Evolutionary conservation across 2,797 vertebrate species (phyloP).

Genomic region (Hapalemur alaotrensis): DNA sequence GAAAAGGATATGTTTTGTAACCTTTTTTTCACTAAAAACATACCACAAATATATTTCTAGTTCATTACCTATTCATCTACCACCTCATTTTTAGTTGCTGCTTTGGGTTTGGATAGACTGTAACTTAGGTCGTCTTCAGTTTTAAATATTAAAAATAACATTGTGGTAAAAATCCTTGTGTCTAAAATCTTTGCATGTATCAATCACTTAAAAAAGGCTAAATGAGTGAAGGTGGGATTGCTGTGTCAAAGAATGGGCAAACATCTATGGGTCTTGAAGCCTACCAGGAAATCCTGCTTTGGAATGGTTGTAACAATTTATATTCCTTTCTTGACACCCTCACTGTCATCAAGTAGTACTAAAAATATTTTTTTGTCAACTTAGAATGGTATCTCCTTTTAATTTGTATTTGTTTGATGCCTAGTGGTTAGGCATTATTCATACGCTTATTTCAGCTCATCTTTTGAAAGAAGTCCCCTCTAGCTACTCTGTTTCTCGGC

Average conservation of each 20-base stretch:
- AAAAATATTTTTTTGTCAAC: background rate
- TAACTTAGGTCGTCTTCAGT: background rate
- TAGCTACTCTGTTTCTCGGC: background rate
- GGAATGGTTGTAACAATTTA: background rate
- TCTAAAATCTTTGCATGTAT: conserved; percentile 32
- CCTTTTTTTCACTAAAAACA: background rate
- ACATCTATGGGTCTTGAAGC: background rate
- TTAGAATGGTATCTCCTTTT: background rate
- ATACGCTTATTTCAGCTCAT: background rate
- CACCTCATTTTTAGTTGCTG: background rate
- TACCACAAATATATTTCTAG: background rate
- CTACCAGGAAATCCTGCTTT: background rate
- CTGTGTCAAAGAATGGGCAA: background rate
- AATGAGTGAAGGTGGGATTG: background rate
- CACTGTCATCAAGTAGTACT: background rate
- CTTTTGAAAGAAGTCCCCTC: background rate
- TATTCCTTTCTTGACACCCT: background rate
- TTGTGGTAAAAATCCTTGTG: background rate
- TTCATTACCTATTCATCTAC: background rate
- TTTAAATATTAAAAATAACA: conserved; percentile 35
- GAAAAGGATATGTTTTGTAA: background rate
- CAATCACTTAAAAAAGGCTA: background rate
- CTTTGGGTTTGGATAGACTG: background rate
- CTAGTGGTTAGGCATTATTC: background rate
- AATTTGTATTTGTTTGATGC: background rate